Evolutionary conservation across 2,888 invertebrate species (phyloP), one percentile per base, ranked within the genome.

Genomic region (Campopleginae sp.): DNA sequence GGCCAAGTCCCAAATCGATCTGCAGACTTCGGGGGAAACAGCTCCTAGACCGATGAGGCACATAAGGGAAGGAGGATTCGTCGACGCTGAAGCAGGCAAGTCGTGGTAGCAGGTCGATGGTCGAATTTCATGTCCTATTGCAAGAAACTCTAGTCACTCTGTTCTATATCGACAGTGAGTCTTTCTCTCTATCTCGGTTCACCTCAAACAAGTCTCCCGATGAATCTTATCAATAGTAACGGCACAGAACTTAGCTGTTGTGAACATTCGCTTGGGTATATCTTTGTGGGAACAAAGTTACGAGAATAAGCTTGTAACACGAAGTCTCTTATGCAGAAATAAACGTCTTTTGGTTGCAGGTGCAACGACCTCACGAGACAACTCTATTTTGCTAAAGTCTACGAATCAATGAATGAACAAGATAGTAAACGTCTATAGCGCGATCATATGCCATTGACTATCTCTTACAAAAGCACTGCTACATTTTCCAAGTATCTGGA

Each of bases 1-100:
- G 90, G 90, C 90, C 82, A 80, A 86, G 89, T 84, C 86, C 90
- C 90, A 90, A 90, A 89, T 88, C 89, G 90, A 90, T 89, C 87
- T 82, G 85, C 77, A 78, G 83, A 86, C 88, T 48, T 44, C 46
- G 27, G 12, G 33, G 46, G 61, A 58, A 77, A 72, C n/a, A n/a
- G n/a, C 42, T 85, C 54, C 17, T 10, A 58, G 66, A 44, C 19
- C 66, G 66, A 19, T 12, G 72, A 61, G 31, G 46, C 68, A 42
- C n/a, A n/a, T n/a, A 6, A 19, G 38, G 44, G 68, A 23, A 33
- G 54, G 48, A 79, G 54, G 33, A 48, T 74, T 80, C 65, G 46
- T n/a, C n/a, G n/a, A n/a, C 33, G 38, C 70, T 46, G 78, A 44
- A 70, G 14, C 19, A 46, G 63, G 65, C 54, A 82, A 78, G 78